Evolutionary conservation across 2,113 vertebrate genomes (phyloP).

Genomic region (Cochlearius cochlearius): DNA sequence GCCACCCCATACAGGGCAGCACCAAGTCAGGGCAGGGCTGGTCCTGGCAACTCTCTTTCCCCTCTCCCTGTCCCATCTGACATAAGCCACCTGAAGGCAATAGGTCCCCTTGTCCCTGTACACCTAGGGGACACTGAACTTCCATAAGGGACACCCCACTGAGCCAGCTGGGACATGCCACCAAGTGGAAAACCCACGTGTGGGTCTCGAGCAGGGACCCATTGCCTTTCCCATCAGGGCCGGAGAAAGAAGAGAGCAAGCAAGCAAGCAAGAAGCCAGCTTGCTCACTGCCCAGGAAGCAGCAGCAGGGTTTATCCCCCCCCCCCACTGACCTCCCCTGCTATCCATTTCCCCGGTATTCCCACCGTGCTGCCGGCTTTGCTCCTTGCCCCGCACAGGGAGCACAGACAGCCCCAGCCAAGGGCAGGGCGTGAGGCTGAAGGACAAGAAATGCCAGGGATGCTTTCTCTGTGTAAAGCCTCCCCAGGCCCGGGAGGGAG

Average conservation of each 20-base stretch:
- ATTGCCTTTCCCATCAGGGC: not conserved
- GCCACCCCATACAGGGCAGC: not conserved
- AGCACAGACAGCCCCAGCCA: accelerated
- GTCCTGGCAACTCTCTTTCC: not conserved
- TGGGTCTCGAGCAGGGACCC: not conserved
- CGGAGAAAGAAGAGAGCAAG: not conserved
- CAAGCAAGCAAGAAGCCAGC: not conserved
- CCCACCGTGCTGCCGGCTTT: accelerated
- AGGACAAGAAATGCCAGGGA: slow-evolving; percentile 21
- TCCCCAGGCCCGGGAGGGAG: not conserved
- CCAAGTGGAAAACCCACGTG: accelerated
- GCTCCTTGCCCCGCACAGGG: not conserved
- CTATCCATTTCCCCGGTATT: not conserved
- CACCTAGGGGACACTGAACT: not conserved
- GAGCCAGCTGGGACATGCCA: not conserved
- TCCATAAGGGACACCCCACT: not conserved
- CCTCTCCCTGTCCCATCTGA: not conserved
- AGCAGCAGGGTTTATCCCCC: not conserved
- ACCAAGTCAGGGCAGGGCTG: not conserved
- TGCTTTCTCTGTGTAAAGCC: not conserved
- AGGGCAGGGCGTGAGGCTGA: not conserved
- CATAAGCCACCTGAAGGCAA: not conserved
- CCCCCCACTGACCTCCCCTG: not conserved
- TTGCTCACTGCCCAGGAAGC: not conserved
- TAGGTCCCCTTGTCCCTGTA: accelerated